Base-by-base conservation (phyloP, 2,113 vertebrate species). In the Sinosuthora webbiana region DNA sequence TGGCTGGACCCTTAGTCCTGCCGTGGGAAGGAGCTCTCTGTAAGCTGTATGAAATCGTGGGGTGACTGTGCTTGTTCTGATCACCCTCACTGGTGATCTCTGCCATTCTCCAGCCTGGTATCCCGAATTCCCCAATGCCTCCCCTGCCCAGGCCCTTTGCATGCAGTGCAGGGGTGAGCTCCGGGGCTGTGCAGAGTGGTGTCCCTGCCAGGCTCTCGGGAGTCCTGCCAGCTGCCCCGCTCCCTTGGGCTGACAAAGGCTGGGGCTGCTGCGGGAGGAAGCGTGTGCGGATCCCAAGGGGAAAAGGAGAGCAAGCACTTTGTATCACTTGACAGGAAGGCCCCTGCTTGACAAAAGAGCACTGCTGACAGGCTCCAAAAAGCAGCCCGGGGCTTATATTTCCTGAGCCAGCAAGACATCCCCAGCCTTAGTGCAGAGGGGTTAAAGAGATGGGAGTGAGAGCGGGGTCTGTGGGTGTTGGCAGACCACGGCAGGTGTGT, bases 261-360 rank as follows among this genome's bases (percentile, higher is more conserved):
- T 59, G 71, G 77, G 69, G 67, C 91, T 73, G 89, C 94, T 28
- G n/a, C 1, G 1, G 69, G 91, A 94, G 94, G 95, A 96, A 94
- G 89, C 74, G 0, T 69, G 77, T 20, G 25, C 69, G 3, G 91
- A 83, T 94, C 95, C 87, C 81, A 6, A 5, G 74, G 93, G 93
- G 93, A 87, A 90, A 87, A 95, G 91, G 75, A 95, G 95, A 82
- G 74, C 49, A 4, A 91, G 74, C 91, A 95, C 96, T 97, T 97
- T 93, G 95, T 96, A 69, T 95, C 84, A 12, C 94, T 95, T 94
- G 90, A 91, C 91, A 96, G 93, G 93, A 95, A 97, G 90, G 94
- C 82, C 91, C 80, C 91, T 50, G 91, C 70, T 91, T 93, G 95
- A 95, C 91, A 94, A 95, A 97, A 89, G 93, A 96, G 84, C 11